Evolutionary conservation across 2,797 vertebrate genomes (phyloP), one percentile per base, ranked within the genome.

Genomic region (Spinibarbus caldwelli): DNA sequence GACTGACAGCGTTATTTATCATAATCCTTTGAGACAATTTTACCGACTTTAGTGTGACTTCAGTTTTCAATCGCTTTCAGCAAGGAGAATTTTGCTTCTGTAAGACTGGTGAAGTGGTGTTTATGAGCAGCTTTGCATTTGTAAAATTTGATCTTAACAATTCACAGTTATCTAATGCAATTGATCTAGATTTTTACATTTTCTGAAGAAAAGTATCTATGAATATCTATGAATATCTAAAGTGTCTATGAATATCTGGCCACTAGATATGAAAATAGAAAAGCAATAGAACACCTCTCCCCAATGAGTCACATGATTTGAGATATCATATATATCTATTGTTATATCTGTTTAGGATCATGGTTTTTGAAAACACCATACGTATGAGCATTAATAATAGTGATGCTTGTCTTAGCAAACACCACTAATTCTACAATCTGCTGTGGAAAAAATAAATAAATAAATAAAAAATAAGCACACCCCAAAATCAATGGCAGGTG

Each of bases 401-500:
- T 66, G n/a, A 79, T 67, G 34, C 2, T 62, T 78, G 54, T 36
- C n/a, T 43, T 41, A 49, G 62, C 62, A 47, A 79, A 12, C 19
- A 59, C 15, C 19, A 66, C 19, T 47, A 23, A 34, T 23, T 80
- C 43, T 34, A 49, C 62, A 79, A 66, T 49, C 59, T 15, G 11
- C 41, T 29, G n/a, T 78, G 17, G 17, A 52, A 52, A 59, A 43
- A 72, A 31, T 9, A 31, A 38, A n/a, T 36, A 36, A 73, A n/a
- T n/a, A 17, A 73, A 38, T 43, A n/a, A 34, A 34, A 34, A 34
- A 34, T 3, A 54, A 67, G 78, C 43, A 67, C 21, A 15, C 21
- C 17, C 62, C 47, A 80, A 66, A 67, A 47, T 66, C 59, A 80
- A 36, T 80, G 62, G 29, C 78, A 80, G 19, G 59, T 49, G 78